Base-by-base conservation (phyloP, 1,140 invertebrate genomes). In the Bombus picipes region DNA sequence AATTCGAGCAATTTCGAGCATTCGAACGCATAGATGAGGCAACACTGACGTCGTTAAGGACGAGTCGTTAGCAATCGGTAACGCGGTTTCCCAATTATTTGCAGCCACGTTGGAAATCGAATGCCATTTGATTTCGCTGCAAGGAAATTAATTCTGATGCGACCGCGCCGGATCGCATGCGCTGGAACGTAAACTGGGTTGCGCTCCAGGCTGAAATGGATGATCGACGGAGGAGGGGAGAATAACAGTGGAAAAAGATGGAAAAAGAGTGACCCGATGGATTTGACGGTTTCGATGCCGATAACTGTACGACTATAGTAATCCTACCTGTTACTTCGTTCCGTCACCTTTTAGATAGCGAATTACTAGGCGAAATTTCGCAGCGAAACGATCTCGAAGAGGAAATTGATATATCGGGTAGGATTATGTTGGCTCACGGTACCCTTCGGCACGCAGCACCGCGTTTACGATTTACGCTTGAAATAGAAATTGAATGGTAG, bases 41-140 rank as follows among this genome's bases (percentile, higher is more conserved):
- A 22, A 53, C 18, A 22, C 47, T 18, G 47, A 22, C 47, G 47
- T 59, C 25, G 57, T 59, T 59, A 62, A 62, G 59, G 59, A 62
- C 59, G 25, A n/a, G 57, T 22, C 25, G 25, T 28, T 59, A 53
- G 18, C 47, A 22, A 53, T 53, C 18, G 47, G 66, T 68, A 59
- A 88, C 83, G 75, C 77, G 83, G 72, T 81, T 85, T 77, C 78
- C 68, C 87, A 68, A 88, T 89, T 89, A 89, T 88, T 85, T 76
- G 68, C 83, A 81, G 70, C 83, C 83, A 13, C 77, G 78, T 34
- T 85, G 71, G 83, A 85, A 81, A 85, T 85, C 81, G 83, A 81
- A 81, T 43, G 78, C 81, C 83, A 81, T 81, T 81, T 68, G 78
- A 85, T 85, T 85, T 74, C 78, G 71, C 59, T 68, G 43, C 37